phyloP scores from a whole-genome alignment of 92 coral and sea anemone species.

The Actinernus sp. region DNA sequence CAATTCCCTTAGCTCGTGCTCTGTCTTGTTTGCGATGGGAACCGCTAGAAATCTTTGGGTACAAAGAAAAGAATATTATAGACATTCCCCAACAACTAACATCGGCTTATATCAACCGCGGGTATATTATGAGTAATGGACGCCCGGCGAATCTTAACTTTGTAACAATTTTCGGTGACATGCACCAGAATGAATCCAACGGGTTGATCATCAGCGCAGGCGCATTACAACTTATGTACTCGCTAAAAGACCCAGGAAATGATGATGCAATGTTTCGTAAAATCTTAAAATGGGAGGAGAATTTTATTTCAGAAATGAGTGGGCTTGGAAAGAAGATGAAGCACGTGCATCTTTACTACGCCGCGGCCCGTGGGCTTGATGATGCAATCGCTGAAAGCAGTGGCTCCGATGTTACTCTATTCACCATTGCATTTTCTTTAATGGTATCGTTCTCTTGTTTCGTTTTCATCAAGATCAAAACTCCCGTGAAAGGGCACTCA shows the following conservation, averaged over 20 bases:
- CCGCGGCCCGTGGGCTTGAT: conserved; percentile 65
- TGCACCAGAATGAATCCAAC: not conserved
- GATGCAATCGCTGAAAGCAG: conserved; percentile 66
- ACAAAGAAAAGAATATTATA: conserved; percentile 4
- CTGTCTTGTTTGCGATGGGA: conserved; percentile 32
- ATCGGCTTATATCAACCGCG: not conserved
- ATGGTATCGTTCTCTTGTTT: conserved; percentile 61
- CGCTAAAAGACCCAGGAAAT: conserved; percentile 43
- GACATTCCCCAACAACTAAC: not conserved
- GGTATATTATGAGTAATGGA: conserved; percentile 48
- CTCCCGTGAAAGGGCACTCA: conserved; percentile 76
- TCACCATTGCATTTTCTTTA: conserved; percentile 53
- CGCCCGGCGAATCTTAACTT: conserved; percentile 59
- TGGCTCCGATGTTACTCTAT: conserved; percentile 55
- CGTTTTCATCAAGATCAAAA: conserved; percentile 52
- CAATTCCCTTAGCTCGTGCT: not conserved
- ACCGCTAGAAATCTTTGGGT: conserved; percentile 48
- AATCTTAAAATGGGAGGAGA: conserved; percentile 34
- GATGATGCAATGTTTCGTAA: not conserved
- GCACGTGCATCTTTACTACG: conserved; percentile 27
- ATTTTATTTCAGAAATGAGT: conserved; percentile 24
- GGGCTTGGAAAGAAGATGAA: conserved; percentile 21
- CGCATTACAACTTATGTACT: conserved; percentile 70
- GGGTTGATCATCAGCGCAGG: conserved; percentile 45
- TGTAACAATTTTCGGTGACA: conserved; percentile 47